Evolutionary conservation across 2,888 invertebrate genomes (phyloP).

Genomic region (Cordylochernes scorpioides): DNA sequence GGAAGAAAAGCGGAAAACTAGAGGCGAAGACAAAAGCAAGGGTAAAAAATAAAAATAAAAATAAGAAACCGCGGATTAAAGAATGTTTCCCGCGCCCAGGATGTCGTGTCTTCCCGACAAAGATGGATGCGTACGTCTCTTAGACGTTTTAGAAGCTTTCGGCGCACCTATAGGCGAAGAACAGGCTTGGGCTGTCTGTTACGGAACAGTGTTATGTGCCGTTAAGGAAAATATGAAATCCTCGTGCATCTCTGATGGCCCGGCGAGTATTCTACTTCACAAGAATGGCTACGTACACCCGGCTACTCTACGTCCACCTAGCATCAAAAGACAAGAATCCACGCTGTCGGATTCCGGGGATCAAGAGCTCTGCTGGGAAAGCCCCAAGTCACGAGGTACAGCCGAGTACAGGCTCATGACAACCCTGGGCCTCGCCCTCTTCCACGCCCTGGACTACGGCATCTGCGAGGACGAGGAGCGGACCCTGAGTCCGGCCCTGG

Average conservation of each 20-base stretch:
- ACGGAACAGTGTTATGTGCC: constrained; percentile 41
- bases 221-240: constrained; percentile 18
- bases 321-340: too few species aligned
- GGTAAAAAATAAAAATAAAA: too few species aligned
- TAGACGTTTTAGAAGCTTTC: constrained; percentile 30
- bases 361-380: too few species aligned
- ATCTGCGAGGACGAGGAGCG: constrained; percentile 58
- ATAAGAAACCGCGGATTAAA: too few species aligned
- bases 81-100: too few species aligned
- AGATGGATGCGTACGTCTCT: constrained; percentile 7
- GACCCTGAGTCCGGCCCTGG: constrained; percentile 53
- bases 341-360: too few species aligned
- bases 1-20: too few species aligned
- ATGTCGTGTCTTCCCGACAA: constrained; percentile 8
- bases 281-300: constrained; percentile 13
- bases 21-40: too few species aligned
- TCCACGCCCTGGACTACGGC: constrained; percentile 64
- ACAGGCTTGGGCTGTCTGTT: constrained; percentile 83
- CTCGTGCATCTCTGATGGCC: constrained; percentile 24
- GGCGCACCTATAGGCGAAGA: constrained; percentile 74
- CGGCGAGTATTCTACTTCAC: constrained; percentile 9
- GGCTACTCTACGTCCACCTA: constrained; percentile 7
- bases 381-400: too few species aligned
- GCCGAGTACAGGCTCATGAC: too few species aligned
- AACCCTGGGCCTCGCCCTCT: constrained; percentile 53